Evolutionary conservation across 2,113 vertebrate species (phyloP).

Genomic region (Ivindomyrus marchei): DNA sequence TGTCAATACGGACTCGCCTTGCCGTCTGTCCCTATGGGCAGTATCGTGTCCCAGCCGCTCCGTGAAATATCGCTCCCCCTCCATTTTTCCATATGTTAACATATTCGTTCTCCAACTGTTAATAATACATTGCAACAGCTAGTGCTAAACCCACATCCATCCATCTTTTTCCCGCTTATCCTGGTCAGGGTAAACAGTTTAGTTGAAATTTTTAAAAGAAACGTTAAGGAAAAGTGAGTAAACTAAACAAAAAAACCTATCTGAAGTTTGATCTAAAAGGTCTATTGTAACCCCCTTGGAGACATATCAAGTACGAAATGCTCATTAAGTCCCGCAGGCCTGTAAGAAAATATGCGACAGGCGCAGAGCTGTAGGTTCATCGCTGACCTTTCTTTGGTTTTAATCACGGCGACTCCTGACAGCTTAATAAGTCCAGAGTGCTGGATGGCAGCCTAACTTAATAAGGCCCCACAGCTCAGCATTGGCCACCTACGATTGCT

Average conservation of each 20-base stretch:
- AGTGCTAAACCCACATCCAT: background rate
- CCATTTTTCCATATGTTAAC: background rate
- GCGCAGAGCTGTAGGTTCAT: slow-evolving; percentile 79
- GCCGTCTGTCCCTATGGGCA: background rate
- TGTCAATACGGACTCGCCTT: background rate
- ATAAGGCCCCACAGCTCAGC: slow-evolving; percentile 83
- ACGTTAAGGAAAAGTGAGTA: background rate
- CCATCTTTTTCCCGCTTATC: background rate
- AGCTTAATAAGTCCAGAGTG: slow-evolving; percentile 98
- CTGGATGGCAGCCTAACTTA: slow-evolving; percentile 94
- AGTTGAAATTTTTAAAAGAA: background rate
- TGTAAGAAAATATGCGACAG: slow-evolving; percentile 81
- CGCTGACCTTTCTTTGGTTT: slow-evolving; percentile 95
- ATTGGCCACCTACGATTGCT: slow-evolving; percentile 92
- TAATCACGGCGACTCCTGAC: slow-evolving; percentile 95
- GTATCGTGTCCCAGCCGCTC: background rate
- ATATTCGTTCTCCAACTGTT: background rate
- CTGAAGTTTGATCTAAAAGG: background rate
- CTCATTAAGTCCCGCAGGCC: slow-evolving; percentile 76
- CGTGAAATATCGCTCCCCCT: background rate
- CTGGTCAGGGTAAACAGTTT: background rate
- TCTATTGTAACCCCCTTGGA: background rate
- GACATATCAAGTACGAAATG: slow-evolving; percentile 58
- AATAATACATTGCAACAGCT: background rate
- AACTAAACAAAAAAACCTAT: background rate